Evolutionary conservation across 2,113 vertebrate species (phyloP), one percentile per base, ranked within the genome.

Genomic region (Anguilla rostrata): DNA sequence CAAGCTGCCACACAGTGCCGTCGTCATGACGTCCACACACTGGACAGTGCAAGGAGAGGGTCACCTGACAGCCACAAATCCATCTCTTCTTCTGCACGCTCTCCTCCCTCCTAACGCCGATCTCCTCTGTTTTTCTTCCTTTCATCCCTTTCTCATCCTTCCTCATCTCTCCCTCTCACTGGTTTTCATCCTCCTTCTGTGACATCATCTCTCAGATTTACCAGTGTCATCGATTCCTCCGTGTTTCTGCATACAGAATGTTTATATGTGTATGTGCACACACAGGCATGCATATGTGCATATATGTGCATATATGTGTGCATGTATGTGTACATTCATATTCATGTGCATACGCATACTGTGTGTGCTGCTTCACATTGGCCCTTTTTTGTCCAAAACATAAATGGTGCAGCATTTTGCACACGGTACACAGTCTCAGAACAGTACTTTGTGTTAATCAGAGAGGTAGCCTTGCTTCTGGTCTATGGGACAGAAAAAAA

Each of bases 341-440:
- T 86, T 29, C 89, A 88, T 87, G 81, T 90, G 86, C 80, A 90
- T 87, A 87, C 87, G 85, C 88, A 89, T 86, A 86, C 34, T 88
- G 85, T 85, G 49, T 79, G 39, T 79, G 87, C 5, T 5, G 2
- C 22, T 11, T 22, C 8, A 26, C 60, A 7, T 0, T 3, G 60
- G 20, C 1, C 0, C 60, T 66, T 66, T 66, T 26, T 6, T 66
- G 18, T 66, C 5, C 0, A 26, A 66, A 11, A 20, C 1, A 66
- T 66, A 26, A 5, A 6, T 66, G 60, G 60, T 5, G 60, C 22
- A 8, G 60, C 60, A 66, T 66, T 6, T 20, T 60, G 18, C 18
- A 20, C 14, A 20, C 14, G 14, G 56, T 16, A 20, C 18, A 20
- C 15, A 26, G 18, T 66, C 60, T 66, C 60, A 66, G 22, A 53